Percentiles rank a stretch among this genome's conserved stretches.
Evolutionary conservation across 2,888 invertebrate genomes (phyloP).

Genomic region (Epinotia nisella): DNA sequence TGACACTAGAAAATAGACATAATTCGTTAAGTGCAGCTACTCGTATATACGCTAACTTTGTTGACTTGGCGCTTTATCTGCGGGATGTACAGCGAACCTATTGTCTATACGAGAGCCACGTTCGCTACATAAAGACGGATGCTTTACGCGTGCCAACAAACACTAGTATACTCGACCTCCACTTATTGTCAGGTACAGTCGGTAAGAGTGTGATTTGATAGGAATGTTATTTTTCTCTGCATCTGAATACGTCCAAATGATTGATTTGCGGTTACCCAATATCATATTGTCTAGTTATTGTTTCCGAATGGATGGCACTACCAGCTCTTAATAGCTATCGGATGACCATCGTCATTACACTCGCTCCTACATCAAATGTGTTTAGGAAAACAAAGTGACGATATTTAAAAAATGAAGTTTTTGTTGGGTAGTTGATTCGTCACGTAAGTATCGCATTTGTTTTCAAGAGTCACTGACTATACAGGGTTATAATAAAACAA

Average conservation of each 20-base stretch:
- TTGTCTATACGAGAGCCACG: slow-evolving; percentile 9
- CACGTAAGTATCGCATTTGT: too few relatives aligned
- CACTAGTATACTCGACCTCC: neutral
- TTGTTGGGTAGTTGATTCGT: too few relatives aligned
- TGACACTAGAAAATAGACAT: neutral
- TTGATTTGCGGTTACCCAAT: neutral
- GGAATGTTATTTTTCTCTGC: neutral
- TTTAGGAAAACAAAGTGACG: too few relatives aligned
- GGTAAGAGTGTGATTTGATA: neutral
- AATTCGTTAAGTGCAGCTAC: slow-evolving; percentile 4
- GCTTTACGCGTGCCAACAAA: slow-evolving; percentile 6
- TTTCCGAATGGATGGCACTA: too few relatives aligned
- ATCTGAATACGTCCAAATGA: neutral
- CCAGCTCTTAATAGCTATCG: too few relatives aligned
- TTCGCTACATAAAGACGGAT: slow-evolving; percentile 11
- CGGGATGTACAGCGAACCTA: too few relatives aligned
- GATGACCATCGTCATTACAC: too few relatives aligned
- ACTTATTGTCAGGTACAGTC: neutral
- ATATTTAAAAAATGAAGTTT: too few relatives aligned
- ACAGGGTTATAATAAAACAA: too few relatives aligned
- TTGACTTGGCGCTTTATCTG: slow-evolving; percentile 10
- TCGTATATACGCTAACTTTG: slow-evolving; percentile 8
- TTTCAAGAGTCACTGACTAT: too few relatives aligned
- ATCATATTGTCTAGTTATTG: too few relatives aligned
- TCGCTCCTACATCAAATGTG: too few relatives aligned